Evolutionary conservation across 2,113 vertebrate species (phyloP).

Genomic region (Mus musculus): DNA sequence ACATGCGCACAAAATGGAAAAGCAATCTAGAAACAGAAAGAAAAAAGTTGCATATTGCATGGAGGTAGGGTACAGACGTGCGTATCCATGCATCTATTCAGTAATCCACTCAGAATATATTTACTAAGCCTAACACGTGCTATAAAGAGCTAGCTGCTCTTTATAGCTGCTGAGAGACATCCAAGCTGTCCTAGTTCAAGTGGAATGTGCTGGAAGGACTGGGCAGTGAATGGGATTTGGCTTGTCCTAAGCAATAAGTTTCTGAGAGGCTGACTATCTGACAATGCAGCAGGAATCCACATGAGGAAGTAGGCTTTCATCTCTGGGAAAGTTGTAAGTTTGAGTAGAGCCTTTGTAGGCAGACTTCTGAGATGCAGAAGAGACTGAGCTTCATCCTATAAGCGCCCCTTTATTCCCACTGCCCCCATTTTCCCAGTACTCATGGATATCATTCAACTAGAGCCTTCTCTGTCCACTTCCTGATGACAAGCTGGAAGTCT

Average conservation of each 20-base stretch:
- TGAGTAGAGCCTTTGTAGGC: neutral
- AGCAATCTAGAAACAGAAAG: neutral
- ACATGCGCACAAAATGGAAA: neutral
- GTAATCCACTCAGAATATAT: neutral
- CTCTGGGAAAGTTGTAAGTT: neutral
- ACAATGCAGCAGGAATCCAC: fast-evolving
- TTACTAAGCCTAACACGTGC: neutral
- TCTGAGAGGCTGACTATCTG: neutral
- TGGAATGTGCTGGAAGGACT: neutral
- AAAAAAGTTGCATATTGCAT: neutral
- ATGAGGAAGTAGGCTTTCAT: neutral
- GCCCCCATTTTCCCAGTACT: neutral
- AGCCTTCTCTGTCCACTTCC: neutral
- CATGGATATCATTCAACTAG: neutral
- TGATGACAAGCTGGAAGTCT: neutral
- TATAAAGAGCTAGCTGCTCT: neutral
- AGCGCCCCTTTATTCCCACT: fast-evolving
- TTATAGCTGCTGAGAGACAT: neutral
- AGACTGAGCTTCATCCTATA: neutral
- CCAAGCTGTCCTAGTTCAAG: neutral
- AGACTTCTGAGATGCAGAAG: neutral
- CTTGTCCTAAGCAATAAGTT: neutral
- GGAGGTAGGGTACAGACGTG: neutral
- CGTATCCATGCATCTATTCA: neutral
- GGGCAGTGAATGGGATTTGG: neutral